Percentiles rank a stretch among this genome's conserved stretches.
Conservation (phyloP, 2,797 vertebrate genomes). For the Darevskia nairensis region DNA sequence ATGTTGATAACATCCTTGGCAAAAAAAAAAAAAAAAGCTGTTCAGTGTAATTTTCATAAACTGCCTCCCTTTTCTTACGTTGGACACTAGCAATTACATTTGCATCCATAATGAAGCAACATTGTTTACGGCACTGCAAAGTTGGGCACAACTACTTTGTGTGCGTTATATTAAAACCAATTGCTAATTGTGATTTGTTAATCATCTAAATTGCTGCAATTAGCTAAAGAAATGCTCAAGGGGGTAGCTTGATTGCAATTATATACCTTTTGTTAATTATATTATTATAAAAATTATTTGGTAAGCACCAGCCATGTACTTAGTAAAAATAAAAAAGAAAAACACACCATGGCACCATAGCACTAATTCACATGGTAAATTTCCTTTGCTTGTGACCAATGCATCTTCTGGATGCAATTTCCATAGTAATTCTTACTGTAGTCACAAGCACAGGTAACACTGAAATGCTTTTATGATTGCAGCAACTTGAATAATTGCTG, state of each 20-base stretch:
- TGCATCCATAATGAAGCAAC: slow-evolving; percentile 13
- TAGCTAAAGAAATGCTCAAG: slow-evolving; percentile 15
- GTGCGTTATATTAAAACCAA: slow-evolving; percentile 37
- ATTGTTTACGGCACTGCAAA: slow-evolving; percentile 25
- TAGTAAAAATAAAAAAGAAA: neutral
- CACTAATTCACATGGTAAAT: neutral
- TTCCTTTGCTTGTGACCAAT: neutral
- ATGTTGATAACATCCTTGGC: neutral
- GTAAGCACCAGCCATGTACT: slow-evolving; percentile 16
- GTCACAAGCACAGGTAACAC: neutral
- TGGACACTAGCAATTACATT: slow-evolving; percentile 30
- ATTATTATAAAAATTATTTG: slow-evolving; percentile 43
- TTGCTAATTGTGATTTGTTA: slow-evolving; percentile 44
- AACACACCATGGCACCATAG: neutral
- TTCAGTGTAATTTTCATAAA: slow-evolving; percentile 8
- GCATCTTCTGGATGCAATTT: neutral
- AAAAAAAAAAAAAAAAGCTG: neutral
- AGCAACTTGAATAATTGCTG: no score
- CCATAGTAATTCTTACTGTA: no score
- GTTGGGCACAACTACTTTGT: slow-evolving; percentile 19
- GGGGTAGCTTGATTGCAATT: slow-evolving; percentile 39
- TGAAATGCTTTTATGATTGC: neutral
- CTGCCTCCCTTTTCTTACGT: neutral
- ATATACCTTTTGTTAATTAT: slow-evolving; percentile 44
- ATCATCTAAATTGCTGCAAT: slow-evolving; percentile 33